phyloP scores from a whole-genome alignment of 2,113 vertebrate genomes.

The Podarcis raffonei region DNA sequence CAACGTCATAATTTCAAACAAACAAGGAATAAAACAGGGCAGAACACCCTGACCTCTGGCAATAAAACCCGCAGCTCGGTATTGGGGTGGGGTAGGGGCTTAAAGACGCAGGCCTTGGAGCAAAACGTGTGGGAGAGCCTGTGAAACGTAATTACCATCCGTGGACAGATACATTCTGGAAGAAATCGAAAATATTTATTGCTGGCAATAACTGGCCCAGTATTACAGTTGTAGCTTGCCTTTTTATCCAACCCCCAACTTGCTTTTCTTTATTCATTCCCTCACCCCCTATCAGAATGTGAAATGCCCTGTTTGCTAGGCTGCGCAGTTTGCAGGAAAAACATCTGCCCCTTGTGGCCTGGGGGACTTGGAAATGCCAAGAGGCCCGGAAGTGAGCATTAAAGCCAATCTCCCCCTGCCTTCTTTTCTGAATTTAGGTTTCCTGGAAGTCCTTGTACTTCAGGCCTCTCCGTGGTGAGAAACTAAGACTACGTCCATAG shows the following conservation, averaged over 20 bases:
- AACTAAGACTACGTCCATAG: not conserved
- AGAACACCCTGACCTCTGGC: not conserved
- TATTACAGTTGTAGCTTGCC: not conserved
- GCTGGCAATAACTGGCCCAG: constrained; percentile 21
- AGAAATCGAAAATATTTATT: constrained; percentile 44
- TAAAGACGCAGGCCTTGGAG: constrained; percentile 4
- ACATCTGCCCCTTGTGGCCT: not conserved
- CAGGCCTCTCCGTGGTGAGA: not conserved
- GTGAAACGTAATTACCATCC: constrained; percentile 22
- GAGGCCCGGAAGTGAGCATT: not conserved
- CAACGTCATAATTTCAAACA: constrained; percentile 1
- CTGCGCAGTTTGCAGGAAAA: not conserved
- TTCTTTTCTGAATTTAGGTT: not conserved
- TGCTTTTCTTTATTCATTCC: constrained; percentile 3
- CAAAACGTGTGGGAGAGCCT: constrained; percentile 20
- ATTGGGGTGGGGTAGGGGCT: not conserved
- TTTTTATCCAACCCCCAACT: not conserved
- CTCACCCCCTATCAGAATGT: not conserved
- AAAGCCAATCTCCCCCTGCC: no score
- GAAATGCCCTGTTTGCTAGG: not conserved
- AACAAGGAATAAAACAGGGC: constrained; percentile 6
- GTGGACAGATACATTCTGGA: not conserved
- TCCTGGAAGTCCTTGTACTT: not conserved
- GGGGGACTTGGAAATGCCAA: not conserved
- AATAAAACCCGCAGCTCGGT: not conserved